These are phyloP conservation scores for Sphaeridia pumilis DNA, from an alignment of 2,888 invertebrate genomes.

Conservation along the genomic window DNA sequence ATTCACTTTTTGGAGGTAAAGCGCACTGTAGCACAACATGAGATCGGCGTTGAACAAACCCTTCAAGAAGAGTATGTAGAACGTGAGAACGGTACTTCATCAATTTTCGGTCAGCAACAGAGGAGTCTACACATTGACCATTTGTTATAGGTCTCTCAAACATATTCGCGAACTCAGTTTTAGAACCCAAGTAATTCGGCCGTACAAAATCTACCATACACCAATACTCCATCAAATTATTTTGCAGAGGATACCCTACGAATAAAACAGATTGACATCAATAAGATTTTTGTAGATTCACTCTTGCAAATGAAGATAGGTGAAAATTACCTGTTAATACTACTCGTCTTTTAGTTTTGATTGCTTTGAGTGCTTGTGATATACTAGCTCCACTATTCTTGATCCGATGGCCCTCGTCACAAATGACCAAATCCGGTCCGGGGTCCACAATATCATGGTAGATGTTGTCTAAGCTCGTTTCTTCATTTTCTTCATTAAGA, in stretches of 20 bases:
- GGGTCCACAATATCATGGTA: slow-evolving; percentile 74
- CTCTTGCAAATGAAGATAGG: neutral
- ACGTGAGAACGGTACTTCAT: slow-evolving; percentile 96
- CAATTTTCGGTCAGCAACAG: slow-evolving; percentile 79
- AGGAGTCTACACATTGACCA: slow-evolving; percentile 95
- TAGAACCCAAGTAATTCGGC: slow-evolving; percentile 91
- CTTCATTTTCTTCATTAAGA: slow-evolving; percentile 39
- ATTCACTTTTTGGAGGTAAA: slow-evolving; percentile 87
- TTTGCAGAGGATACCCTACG: slow-evolving; percentile 82
- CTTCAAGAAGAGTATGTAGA: slow-evolving; percentile 80
- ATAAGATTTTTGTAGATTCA: neutral
- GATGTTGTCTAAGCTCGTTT: slow-evolving; percentile 52
- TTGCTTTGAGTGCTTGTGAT: slow-evolving; percentile 86
- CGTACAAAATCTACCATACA: slow-evolving; percentile 99
- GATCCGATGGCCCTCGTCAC: slow-evolving; percentile 94
- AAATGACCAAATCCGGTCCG: slow-evolving; percentile 87
- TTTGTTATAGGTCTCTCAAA: slow-evolving; percentile 97
- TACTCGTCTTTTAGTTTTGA: slow-evolving; percentile 82
- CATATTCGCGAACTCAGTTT: slow-evolving; percentile 96
- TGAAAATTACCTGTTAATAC: slow-evolving; percentile 62
- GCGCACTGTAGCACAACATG: slow-evolving; percentile 86
- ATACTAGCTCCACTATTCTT: slow-evolving; percentile 97
- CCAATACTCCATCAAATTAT: slow-evolving; percentile 93
- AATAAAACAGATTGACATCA: neutral
- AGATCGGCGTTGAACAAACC: slow-evolving; percentile 90